These are phyloP conservation scores for Heterochromis multidens DNA, from an alignment of 2,113 vertebrate species.

Conservation along the genomic window DNA sequence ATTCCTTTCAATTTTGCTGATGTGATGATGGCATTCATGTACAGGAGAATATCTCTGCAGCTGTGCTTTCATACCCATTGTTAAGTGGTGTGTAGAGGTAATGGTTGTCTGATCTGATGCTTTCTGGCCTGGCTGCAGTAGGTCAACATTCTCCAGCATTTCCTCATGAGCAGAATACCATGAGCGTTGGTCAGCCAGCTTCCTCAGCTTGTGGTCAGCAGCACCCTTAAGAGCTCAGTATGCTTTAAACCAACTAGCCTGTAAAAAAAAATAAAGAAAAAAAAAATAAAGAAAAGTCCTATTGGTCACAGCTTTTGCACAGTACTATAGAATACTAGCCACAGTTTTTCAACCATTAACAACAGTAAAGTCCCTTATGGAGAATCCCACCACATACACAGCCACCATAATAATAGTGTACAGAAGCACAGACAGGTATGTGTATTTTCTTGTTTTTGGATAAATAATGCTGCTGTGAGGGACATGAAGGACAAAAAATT, in stretches of 20 bases:
- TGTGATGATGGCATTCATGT: not conserved
- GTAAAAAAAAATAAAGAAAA: no score
- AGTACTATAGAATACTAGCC: not conserved
- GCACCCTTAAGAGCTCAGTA: not conserved
- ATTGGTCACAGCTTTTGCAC: no score
- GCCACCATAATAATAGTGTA: no score
- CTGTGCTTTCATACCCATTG: constrained; percentile 77
- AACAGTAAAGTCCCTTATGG: no score
- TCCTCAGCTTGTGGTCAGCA: not conserved
- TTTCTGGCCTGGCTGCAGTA: constrained; percentile 19
- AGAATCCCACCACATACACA: no score
- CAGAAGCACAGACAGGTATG: no score
- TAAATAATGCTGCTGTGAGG: no score
- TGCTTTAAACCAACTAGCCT: constrained; percentile 7
- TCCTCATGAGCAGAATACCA: constrained; percentile 43
- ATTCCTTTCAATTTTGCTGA: not conserved
- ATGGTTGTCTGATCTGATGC: constrained; percentile 62
- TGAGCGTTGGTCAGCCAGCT: not conserved
- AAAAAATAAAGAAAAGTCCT: no score
- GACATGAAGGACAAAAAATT: no score
- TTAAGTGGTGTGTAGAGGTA: constrained; percentile 77
- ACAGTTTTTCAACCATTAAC: no score
- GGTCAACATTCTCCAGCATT: not conserved
- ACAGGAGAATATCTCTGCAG: not conserved
- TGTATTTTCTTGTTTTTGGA: no score